A percentile compares a stretch with the other conserved stretches of the same genome.
Evolutionary conservation across 2,113 vertebrate species (phyloP).

Genomic region (Platichthys stellatus): DNA sequence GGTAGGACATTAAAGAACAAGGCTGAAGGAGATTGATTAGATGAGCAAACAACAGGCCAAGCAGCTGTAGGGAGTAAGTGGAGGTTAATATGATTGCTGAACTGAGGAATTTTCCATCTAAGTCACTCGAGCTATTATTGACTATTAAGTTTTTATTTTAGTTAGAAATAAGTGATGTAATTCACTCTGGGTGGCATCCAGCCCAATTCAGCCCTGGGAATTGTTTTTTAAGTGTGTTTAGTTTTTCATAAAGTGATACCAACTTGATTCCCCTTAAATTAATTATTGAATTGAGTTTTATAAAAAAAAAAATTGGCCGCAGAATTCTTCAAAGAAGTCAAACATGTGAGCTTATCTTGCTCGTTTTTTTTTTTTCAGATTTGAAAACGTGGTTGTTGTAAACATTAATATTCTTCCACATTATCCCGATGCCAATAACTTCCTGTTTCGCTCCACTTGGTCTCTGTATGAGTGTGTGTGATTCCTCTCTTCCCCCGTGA

Average conservation of each 20-base stretch:
- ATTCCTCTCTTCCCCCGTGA: conserved; percentile 74
- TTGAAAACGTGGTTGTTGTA: neutral
- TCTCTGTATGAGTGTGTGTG: conserved; percentile 24
- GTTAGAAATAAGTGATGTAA: conserved; percentile 64
- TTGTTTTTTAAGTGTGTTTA: conserved; percentile 53
- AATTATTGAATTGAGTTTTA: neutral
- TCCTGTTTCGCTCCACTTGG: conserved; percentile 31
- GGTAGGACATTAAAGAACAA: conserved; percentile 79
- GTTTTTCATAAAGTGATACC: conserved; percentile 20
- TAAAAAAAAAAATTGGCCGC: too few species aligned
- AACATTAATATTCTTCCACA: conserved; percentile 18
- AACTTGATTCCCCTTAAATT: conserved; percentile 8
- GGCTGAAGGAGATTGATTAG: conserved; percentile 77
- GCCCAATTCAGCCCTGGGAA: conserved; percentile 9
- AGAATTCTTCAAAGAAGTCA: conserved; percentile 4
- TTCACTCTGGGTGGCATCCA: conserved; percentile 36
- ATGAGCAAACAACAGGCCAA: conserved; percentile 76
- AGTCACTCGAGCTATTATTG: conserved; percentile 70
- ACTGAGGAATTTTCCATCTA: conserved; percentile 67
- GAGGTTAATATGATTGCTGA: conserved; percentile 76
- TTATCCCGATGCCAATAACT: conserved; percentile 39
- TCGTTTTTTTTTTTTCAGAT: neutral
- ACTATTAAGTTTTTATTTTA: conserved; percentile 72
- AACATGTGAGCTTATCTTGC: too few species aligned
- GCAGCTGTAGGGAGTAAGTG: conserved; percentile 71